phyloP scores from a whole-genome alignment of 2,797 vertebrate species.

The Anabacerthia variegaticeps region DNA sequence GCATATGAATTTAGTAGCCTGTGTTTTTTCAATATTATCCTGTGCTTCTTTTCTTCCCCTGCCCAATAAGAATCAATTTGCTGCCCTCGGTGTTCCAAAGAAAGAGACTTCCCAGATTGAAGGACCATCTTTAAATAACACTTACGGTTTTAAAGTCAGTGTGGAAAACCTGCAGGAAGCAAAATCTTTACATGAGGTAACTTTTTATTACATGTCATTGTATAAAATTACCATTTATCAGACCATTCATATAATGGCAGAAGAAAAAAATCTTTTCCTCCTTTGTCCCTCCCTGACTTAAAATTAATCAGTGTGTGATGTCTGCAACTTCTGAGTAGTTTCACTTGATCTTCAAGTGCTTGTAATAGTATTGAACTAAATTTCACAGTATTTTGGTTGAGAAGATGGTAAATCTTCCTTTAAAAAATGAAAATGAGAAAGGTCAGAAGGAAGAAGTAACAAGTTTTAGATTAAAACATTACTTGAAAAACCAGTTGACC shows the following conservation, averaged over 20 bases:
- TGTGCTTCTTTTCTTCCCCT: neutral
- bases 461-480: neutral
- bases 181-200: slow-evolving; percentile 97
- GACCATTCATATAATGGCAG: neutral
- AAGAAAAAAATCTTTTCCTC: neutral
- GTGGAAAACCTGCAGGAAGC: slow-evolving; percentile 96
- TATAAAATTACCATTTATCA: neutral
- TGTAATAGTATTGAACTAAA: neutral
- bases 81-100: slow-evolving; percentile 84
- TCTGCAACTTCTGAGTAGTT: neutral
- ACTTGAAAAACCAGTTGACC: neutral
- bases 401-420: neutral
- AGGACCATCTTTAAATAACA: slow-evolving; percentile 93
- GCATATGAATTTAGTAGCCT: neutral
- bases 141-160: slow-evolving; percentile 96
- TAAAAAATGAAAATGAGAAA: neutral
- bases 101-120: slow-evolving; percentile 93
- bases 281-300: neutral
- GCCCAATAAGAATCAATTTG: slow-evolving; percentile 88
- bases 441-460: neutral
- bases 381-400: neutral
- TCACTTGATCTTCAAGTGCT: neutral
- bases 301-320: neutral
- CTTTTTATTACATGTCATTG: neutral
- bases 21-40: slow-evolving; percentile 8